Percentiles rank a stretch among this genome's conserved stretches.
phyloP scores from a whole-genome alignment of 2,113 vertebrate genomes.

The Heterochromis multidens region DNA sequence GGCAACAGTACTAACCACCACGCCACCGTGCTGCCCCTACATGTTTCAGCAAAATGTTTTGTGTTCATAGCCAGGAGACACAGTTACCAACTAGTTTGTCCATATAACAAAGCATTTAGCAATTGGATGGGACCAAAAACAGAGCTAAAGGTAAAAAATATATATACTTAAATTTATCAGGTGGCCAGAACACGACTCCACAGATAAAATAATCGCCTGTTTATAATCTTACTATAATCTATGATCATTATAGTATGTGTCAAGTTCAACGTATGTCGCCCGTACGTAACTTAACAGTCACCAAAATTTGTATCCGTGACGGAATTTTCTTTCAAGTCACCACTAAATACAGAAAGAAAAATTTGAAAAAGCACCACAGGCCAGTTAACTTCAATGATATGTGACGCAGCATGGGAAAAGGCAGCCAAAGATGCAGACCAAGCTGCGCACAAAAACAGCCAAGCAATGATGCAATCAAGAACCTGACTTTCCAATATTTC shows the following conservation, averaged over 20 bases:
- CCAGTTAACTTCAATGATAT: neutral
- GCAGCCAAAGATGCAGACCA: neutral
- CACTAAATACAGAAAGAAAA: neutral
- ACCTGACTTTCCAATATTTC: neutral
- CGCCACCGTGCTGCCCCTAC: neutral
- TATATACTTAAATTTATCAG: neutral
- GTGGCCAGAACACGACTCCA: too few relatives aligned
- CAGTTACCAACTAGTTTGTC: neutral
- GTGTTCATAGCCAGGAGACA: neutral
- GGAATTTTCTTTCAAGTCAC: neutral
- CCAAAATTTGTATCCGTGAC: neutral
- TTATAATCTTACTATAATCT: too few relatives aligned
- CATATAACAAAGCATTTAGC: neutral
- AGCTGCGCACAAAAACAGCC: neutral
- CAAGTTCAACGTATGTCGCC: neutral
- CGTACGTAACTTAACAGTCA: neutral
- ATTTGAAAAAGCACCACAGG: neutral
- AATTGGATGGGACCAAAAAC: neutral
- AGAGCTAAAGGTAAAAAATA: neutral
- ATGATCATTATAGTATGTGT: too few relatives aligned
- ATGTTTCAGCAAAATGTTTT: neutral
- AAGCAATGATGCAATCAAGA: neutral
- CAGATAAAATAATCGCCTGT: too few relatives aligned
- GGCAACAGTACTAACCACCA: neutral
- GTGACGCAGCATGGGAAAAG: neutral